phyloP scores from a whole-genome alignment of 2,888 invertebrate species.

The Synanthedon myopaeformis region DNA sequence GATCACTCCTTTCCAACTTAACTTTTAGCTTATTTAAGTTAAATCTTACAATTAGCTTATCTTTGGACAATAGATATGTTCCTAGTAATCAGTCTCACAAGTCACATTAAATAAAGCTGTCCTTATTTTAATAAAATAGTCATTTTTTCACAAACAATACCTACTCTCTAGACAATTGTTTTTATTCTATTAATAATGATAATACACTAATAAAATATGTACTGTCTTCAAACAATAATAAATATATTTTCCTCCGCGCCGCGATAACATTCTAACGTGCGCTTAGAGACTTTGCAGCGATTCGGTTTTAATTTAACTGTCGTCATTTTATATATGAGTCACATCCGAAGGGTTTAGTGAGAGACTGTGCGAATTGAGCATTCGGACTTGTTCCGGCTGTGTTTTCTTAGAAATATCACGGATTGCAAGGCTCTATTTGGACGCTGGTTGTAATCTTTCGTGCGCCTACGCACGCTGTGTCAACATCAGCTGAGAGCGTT shows the following conservation, averaged over 20 bases:
- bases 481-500: constrained; percentile 51
- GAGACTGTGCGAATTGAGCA: constrained; percentile 34
- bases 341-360: constrained; percentile 27
- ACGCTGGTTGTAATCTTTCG: constrained; percentile 1
- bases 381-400: constrained; percentile 29
- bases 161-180: no score
- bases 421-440: background rate
- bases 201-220: no score
- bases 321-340: constrained; percentile 65
- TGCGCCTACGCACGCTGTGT: constrained; percentile 25
- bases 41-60: background rate
- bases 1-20: background rate
- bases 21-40: background rate
- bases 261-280: constrained; percentile 27
- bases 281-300: constrained; percentile 32
- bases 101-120: background rate
- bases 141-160: no score
- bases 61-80: background rate
- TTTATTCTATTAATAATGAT: no score
- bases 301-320: constrained; percentile 63
- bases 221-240: background rate
- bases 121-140: background rate
- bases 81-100: background rate
- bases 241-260: constrained; percentile 34
- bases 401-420: constrained; percentile 18